Evolutionary conservation across 2,113 vertebrate species (phyloP), one percentile per base, ranked within the genome.

Genomic region (Tachycineta bicolor): DNA sequence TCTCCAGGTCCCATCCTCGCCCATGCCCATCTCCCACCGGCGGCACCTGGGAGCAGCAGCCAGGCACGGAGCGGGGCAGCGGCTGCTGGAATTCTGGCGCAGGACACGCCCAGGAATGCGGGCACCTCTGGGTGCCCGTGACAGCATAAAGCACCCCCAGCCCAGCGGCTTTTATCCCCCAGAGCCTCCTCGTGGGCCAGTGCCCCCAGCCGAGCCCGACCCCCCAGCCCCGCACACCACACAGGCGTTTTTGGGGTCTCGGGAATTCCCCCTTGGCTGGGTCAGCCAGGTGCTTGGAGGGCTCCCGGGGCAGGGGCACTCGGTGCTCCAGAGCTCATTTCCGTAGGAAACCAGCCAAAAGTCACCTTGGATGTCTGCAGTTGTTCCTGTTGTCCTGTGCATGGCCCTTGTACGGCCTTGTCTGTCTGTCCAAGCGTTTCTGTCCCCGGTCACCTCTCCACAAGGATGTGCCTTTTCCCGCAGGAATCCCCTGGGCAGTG

Each of bases 81-180:
- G 37, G 37, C 37, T 37, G 37, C 37, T 37, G 37, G 37, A 37
- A 37, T 37, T 37, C 37, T 37, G 37, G 37, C 10, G 28, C 39
- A 0, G 43, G 11, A 7, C 34, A 59, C 20, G 0, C 34, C n/a
- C 21, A 16, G n/a, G 9, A 67, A 16, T 2, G 13, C 7, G 2
- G 12, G 23, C 0, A 0, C 11, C 11, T 12, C 18, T 3, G 3
- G 33, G 13, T 5, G 18, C n/a, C 60, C 2, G 4, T 16, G 9
- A 60, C 69, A 22, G 1, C 71, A 89, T 1, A 78, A 24, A 91
- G n/a, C 26, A 5, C 26, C 53, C 31, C 76, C 12, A 5, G 8
- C 15, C 56, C 33, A 3, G 1, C 2, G 44, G 2, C 25, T 50
- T 24, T 31, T 28, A 4, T 22, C 12, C 13, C 29, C 47, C 16